Evolutionary conservation across 2,888 invertebrate species (phyloP), one percentile per base, ranked within the genome.

Genomic region (Hyposoter didymator): DNA sequence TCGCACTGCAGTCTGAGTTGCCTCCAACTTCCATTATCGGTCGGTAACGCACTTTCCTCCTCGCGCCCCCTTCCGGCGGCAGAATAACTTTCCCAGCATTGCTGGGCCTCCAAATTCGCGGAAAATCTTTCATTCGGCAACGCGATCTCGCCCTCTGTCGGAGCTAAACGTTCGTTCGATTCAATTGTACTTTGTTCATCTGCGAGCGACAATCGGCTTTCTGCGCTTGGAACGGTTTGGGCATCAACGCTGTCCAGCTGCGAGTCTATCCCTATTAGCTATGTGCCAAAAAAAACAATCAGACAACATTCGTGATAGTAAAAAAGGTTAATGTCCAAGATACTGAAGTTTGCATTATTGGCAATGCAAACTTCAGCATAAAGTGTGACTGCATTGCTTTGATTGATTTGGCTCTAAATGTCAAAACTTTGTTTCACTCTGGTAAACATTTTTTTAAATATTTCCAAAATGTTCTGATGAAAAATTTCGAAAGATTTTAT

Each of bases 211-310:
- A 75, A 6, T 17, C 79, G 5, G 32, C 62, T 52, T 19, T 75
- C 70, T 12, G 75, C 76, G 10, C 35, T 64, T 4, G 28, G 19
- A 28, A 69, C 52, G 12, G 43, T 22, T 49, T 39, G 52, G 2
- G 55, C 35, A 0, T 74, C 81, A 32, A 49, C 12, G 17, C 76
- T 75, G 8, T 84, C 84, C 8, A 66, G 64, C 28, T 79, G 84
- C 17, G 78, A 74, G 28, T 88, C 89, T 45, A 83, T 78, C 8
- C 78, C 67, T 78, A 82, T 88, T 49, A 88, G 82, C 89, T 88
- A 82, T 19, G 39, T 17, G 47, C 17, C 32, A 45, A 0, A 17
- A 43, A 43, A 12, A 28, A 49, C 22, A 7, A 64, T 47, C 0
- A 35, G 28, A 64, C 43, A 39, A 43, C 3, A 12, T 1, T 59